phyloP scores from a whole-genome alignment of 1,140 invertebrate genomes.

The Pseudobourletiella spinata region DNA sequence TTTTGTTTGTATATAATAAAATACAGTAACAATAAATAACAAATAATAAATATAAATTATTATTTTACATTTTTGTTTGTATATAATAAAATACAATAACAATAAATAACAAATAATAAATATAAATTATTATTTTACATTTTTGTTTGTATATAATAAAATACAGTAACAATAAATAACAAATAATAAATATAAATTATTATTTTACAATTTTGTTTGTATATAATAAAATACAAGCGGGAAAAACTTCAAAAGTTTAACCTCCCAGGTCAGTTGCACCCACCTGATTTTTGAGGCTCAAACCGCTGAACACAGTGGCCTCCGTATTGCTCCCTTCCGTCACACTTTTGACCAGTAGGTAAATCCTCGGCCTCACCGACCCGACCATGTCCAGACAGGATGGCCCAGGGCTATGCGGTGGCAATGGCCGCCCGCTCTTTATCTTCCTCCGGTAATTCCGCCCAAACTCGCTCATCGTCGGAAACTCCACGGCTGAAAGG shows the following conservation, averaged over 20 bases:
- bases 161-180: too few relatives aligned
- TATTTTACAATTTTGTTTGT: background rate
- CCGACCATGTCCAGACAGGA: conserved; percentile 21
- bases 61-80: background rate
- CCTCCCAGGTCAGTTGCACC: background rate
- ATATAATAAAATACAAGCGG: background rate
- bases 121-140: background rate
- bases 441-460: conserved; percentile 12
- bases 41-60: too few relatives aligned
- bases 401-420: conserved; percentile 6
- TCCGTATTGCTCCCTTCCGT: conserved; percentile 26
- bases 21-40: too few relatives aligned
- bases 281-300: conserved; percentile 31
- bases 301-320: conserved; percentile 23
- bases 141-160: too few relatives aligned
- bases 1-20: too few relatives aligned
- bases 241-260: background rate
- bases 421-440: background rate
- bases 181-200: background rate
- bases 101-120: too few relatives aligned
- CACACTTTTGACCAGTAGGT: conserved; percentile 26
- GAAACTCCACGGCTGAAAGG: conserved; percentile 23
- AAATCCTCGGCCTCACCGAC: conserved; percentile 28
- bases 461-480: conserved; percentile 25
- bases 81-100: too few relatives aligned